Evolutionary conservation across 2,888 invertebrate species (phyloP), one percentile per base, ranked within the genome.

Genomic region (Apotomis betuletana): DNA sequence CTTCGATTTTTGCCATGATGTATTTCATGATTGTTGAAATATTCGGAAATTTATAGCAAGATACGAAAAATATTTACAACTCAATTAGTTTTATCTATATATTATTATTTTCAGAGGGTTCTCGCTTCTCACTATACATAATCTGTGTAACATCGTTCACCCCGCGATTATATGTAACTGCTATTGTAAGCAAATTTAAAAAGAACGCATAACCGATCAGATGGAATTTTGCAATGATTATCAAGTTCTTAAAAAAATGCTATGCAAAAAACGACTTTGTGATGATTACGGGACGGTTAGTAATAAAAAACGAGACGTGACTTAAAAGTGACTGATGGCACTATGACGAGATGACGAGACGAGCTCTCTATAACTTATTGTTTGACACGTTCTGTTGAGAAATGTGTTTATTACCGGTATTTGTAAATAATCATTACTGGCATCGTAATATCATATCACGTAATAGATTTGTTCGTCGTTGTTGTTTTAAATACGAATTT

Each of bases 151-250:
- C 54, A 52, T 59, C 59, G 51, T 67, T 36, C 46, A 59, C 51
- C 59, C 65, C 44, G 10, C 69, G 57, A 70, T 67, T 61, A 72
- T 68, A 59, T 61, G 68, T 68, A 59, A 38, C 12, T 52, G 63
- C 75, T 75, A 83, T 82, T 83, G 83, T 83, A 82, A 77, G 82
- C 83, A 81, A 83, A 83, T 82, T 79, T 77, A 70, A 77, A 74
- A 75, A 78, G 75, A 73, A 73, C 74, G 69, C 71, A 49, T 10
- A 49, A 36, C 54, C 62, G 49, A 67, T 70, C n/a, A 74, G 58
- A n/a, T 54, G 57, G 67, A 67, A 54, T 63, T 63, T 72, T 59
- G 68, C 62, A 68, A 72, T 58, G 58, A 58, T 49, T 13, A 46
- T 65, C 55, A 27, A 57, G 46, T 57, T 62, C 36, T 51, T 57